Evolutionary conservation across 2,888 invertebrate species (phyloP).

Genomic region (Sthenelais limicola): DNA sequence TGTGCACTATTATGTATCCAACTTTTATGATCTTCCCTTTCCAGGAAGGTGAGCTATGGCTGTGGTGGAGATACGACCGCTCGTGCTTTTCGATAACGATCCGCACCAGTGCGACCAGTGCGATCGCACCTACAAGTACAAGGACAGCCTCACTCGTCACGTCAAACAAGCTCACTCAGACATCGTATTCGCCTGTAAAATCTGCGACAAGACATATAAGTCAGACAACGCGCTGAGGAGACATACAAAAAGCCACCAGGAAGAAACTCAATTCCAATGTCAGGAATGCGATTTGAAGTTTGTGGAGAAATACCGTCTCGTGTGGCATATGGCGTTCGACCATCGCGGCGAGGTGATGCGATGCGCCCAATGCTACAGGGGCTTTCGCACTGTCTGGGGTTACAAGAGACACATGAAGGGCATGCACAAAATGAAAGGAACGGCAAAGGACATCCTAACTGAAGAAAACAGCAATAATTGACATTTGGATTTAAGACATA

Average conservation of each 20-base stretch:
- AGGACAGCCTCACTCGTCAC: constrained; percentile 13
- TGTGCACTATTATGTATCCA: no score
- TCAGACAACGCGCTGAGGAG: constrained; percentile 3
- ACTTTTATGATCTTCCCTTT: no score
- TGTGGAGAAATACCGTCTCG: not conserved
- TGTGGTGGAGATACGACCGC: no score
- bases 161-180: constrained; percentile 5
- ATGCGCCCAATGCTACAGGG: not conserved
- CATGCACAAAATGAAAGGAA: no score
- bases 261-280: not conserved
- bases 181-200: not conserved
- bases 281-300: not conserved
- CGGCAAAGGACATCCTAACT: no score
- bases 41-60: no score
- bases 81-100: no score
- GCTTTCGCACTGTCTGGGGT: not conserved
- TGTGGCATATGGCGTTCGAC: constrained; percentile 11
- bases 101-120: not conserved
- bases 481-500: no score
- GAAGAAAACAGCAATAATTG: no score
- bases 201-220: constrained; percentile 12
- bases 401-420: constrained; percentile 16
- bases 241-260: not conserved
- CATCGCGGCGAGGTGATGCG: not conserved
- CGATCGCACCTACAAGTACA: constrained; percentile 14